Conservation (phyloP, 2,113 vertebrate genomes). For the Alectura lathami region DNA sequence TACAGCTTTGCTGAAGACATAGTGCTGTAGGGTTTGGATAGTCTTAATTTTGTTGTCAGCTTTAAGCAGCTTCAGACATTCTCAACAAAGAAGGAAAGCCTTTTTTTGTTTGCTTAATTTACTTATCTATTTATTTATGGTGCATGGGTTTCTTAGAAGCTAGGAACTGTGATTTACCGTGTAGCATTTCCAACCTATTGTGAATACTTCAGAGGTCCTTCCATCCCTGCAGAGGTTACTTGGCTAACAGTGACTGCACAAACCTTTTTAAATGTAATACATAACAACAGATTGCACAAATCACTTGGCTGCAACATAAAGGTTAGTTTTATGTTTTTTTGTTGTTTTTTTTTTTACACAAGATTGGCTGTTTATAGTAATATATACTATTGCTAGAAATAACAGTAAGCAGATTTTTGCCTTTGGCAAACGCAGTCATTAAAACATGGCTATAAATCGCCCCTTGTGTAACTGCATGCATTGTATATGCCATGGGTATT, state of each 20-base stretch:
- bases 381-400: constrained; percentile 1
- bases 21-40: neutral
- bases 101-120: neutral
- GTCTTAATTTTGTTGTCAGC: neutral
- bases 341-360: neutral
- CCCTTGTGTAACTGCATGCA: neutral
- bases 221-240: neutral
- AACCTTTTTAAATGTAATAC: constrained; percentile 7
- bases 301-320: neutral
- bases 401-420: constrained; percentile 44
- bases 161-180: neutral
- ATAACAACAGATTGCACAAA: neutral
- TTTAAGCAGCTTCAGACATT: neutral
- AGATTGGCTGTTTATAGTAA: neutral
- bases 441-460: constrained; percentile 22
- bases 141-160: neutral
- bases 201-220: neutral
- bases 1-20: neutral
- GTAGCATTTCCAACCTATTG: neutral
- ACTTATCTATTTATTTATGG: neutral
- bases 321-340: neutral
- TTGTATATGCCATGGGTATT: neutral
- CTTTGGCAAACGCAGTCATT: constrained; percentile 22
- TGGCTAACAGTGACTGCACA: neutral
- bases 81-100: constrained; percentile 8